Percentiles rank a stretch among this genome's conserved stretches.
Conservation (phyloP, 2,888 invertebrate species). For the Tetanocera ferruginea region DNA sequence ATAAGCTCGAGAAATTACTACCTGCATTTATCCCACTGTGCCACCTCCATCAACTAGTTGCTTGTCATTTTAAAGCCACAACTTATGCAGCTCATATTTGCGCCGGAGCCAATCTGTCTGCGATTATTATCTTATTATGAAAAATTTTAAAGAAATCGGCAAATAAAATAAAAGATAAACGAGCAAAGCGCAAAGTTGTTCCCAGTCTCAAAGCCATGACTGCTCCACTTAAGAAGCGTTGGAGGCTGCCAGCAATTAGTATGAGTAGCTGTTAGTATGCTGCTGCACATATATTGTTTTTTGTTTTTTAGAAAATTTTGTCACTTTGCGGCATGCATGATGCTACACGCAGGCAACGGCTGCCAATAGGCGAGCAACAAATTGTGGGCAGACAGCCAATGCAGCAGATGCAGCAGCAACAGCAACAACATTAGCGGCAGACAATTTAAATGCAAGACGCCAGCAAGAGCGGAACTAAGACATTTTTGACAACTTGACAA, state of each 20-base stretch:
- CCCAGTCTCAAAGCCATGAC: background rate
- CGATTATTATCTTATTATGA: conserved; percentile 61
- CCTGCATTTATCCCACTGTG: background rate
- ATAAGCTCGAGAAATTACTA: no score
- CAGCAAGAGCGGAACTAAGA: conserved; percentile 8
- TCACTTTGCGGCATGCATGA: conserved; percentile 13
- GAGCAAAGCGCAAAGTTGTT: background rate
- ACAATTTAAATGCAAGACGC: conserved; percentile 33
- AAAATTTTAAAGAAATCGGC: conserved; percentile 25
- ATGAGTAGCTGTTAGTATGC: background rate
- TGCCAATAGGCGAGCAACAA: conserved; percentile 21
- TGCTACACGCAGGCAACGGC: background rate
- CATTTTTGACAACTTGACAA: conserved; percentile 47
- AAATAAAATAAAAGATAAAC: conserved; percentile 13
- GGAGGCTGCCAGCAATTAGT: conserved; percentile 17
- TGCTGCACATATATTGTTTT: background rate
- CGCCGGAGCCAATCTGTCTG: conserved; percentile 61
- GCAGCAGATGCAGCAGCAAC: conserved; percentile 6
- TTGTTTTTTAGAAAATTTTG: conserved; percentile 4
- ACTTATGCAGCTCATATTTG: no score
- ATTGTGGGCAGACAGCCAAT: conserved; percentile 18
- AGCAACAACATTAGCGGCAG: conserved; percentile 2
- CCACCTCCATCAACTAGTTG: background rate
- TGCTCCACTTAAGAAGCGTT: background rate
- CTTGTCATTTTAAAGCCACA: background rate